Percentiles rank a stretch among this genome's conserved stretches.
Conservation (phyloP, 1,140 invertebrate genomes). For the Philaenus spumarius region DNA sequence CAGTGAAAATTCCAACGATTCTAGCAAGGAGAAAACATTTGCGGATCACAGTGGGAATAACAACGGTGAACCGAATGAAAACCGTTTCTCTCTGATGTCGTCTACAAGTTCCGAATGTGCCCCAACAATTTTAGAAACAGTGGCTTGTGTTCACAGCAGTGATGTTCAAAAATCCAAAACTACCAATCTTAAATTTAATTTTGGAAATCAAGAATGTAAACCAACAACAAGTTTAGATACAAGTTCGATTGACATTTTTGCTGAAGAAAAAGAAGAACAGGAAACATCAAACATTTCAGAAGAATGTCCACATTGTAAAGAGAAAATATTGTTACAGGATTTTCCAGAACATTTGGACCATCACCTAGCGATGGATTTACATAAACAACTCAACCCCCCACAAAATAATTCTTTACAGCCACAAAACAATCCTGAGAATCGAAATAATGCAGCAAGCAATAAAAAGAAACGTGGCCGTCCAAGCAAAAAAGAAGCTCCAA, state of each 20-base stretch:
- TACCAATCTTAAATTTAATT: not conserved
- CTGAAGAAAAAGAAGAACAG: not conserved
- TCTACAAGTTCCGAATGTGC: not conserved
- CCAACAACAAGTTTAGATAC: not conserved
- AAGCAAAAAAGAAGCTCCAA: not conserved
- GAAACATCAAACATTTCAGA: conserved; percentile 1
- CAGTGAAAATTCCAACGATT: not conserved
- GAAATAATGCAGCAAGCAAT: not conserved
- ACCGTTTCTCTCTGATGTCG: not conserved
- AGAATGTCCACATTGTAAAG: conserved; percentile 22
- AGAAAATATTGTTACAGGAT: conserved; percentile 16
- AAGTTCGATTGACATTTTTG: not conserved
- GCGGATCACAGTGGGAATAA: not conserved
- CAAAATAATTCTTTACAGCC: no score
- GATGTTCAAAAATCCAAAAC: no score
- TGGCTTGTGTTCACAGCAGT: not conserved
- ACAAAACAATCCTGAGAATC: not conserved
- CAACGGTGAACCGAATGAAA: not conserved
- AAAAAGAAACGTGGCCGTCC: conserved; percentile 9
- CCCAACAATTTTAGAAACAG: conserved; percentile 2
- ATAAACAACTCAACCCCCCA: conserved; percentile 7
- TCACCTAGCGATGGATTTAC: conserved; percentile 27
- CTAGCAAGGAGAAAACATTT: not conserved
- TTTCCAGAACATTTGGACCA: conserved; percentile 27
- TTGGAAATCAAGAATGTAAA: not conserved